Conservation (phyloP, 2,113 vertebrate genomes). For the Miniopterus natalensis region DNA sequence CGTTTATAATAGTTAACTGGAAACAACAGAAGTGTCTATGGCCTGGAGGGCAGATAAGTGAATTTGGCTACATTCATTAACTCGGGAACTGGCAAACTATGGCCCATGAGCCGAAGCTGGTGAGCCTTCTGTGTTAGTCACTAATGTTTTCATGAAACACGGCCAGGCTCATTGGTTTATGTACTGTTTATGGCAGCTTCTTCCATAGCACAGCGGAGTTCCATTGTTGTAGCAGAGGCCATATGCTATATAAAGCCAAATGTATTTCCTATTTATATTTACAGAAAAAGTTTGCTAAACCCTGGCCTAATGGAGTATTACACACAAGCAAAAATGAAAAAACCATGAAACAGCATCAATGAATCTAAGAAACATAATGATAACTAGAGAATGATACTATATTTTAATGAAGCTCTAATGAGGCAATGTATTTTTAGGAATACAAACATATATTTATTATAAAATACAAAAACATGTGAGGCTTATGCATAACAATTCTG, state of each 20-base stretch:
- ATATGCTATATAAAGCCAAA: not conserved
- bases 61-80: not conserved
- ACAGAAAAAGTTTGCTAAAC: not conserved
- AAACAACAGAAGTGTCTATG: not conserved
- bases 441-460: not conserved
- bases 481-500: not conserved
- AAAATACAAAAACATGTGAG: not conserved
- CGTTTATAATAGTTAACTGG: not conserved
- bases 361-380: not conserved
- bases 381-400: not conserved
- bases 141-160: not conserved
- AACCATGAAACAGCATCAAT: not conserved
- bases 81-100: not conserved
- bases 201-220: not conserved
- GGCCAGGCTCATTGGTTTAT: not conserved
- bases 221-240: not conserved
- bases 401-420: not conserved
- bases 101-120: not conserved
- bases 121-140: not conserved
- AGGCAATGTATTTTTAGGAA: not conserved
- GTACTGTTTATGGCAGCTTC: not conserved
- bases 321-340: not conserved
- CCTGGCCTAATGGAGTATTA: not conserved
- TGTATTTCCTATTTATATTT: not conserved
- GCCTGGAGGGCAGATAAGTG: not conserved